Base-by-base conservation (phyloP, 2,797 vertebrate species). In the Pitangus sulphuratus region DNA sequence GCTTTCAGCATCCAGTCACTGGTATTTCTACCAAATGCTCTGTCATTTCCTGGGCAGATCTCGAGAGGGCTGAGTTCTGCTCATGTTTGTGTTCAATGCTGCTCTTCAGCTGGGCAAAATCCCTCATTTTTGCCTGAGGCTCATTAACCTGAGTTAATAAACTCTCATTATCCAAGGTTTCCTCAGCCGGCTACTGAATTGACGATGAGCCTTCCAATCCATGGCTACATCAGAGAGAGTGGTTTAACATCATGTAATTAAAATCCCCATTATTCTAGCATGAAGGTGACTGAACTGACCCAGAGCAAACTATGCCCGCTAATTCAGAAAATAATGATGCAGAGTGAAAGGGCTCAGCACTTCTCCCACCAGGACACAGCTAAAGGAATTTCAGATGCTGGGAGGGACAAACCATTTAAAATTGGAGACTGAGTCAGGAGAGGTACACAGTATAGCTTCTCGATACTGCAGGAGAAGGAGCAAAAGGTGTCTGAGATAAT, bases 111-210 rank as follows among this genome's bases (percentile, higher is more conserved):
- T 85, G 69, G 75, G 74, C 82, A 89, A 92, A 88, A 87, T 65
- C 42, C 57, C 65, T 92, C 82, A 68, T 69, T 95, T 94, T 87
- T 92, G 65, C 93, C 72, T 65, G 61, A 86, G 92, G 90, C 82
- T 95, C 85, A 88, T 97, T 97, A 97, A 94, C 95, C 91, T 91
- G 90, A 87, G 87, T 96, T 97, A 97, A 97, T 95, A 96, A 96
- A 91, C 72, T 65, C 91, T 95, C 91, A 91, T 96, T 97, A 96
- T 68, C 90, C 69, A 86, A 93, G 65, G 57, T 93, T 96, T 92
- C 79, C 93, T 96, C 82, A 83, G 91, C 78, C 4, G 5, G 72
- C 87, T 92, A 79, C 79, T 96, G 93, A 96, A 96, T 69, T 92
- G 82, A 87, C 78, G 92, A 93, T 85, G 87, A 93, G 65, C 48